Conservation (phyloP, 2,113 vertebrate genomes). For the Neodontobutis hainanensis region DNA sequence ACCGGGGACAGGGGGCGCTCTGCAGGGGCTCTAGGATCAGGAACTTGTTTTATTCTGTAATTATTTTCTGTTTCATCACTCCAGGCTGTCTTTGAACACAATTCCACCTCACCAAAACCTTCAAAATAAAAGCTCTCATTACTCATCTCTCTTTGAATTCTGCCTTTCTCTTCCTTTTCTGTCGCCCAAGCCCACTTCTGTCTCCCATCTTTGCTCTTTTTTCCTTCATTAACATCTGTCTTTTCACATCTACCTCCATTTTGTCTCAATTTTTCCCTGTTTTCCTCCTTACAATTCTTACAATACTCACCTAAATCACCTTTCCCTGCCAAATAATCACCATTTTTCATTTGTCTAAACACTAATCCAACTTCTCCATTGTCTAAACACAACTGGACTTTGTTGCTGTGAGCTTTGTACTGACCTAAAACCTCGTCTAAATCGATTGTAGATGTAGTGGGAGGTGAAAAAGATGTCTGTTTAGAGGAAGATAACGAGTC, state of each 20-base stretch:
- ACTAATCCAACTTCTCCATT: constrained; percentile 1
- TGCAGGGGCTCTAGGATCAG: constrained; percentile 49
- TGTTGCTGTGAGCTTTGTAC: constrained; percentile 37
- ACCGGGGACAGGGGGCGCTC: constrained; percentile 79
- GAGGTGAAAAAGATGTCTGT: constrained; percentile 21
- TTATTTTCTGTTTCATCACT: constrained; percentile 49
- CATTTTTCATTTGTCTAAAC: not conserved
- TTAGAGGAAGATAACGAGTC: constrained; percentile 26
- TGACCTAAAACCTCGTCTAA: constrained; percentile 72
- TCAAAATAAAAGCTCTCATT: not conserved
- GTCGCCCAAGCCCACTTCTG: constrained; percentile 36
- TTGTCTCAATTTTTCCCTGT: constrained; percentile 2
- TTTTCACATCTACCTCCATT: not conserved
- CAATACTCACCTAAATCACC: not conserved
- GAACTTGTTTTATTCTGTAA: constrained; percentile 13
- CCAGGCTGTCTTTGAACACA: constrained; percentile 53
- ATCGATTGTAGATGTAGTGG: constrained; percentile 20
- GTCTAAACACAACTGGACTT: not conserved
- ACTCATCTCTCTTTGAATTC: constrained; percentile 27
- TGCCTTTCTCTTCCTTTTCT: constrained; percentile 30
- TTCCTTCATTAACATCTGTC: constrained; percentile 5
- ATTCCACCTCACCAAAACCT: constrained; percentile 3
- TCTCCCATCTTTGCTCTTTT: constrained; percentile 3
- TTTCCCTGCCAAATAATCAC: not conserved
- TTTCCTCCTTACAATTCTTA: not conserved